These are phyloP conservation scores for Anolis carolinensis DNA, from an alignment of 2,113 vertebrate genomes.

Conservation along the genomic window DNA sequence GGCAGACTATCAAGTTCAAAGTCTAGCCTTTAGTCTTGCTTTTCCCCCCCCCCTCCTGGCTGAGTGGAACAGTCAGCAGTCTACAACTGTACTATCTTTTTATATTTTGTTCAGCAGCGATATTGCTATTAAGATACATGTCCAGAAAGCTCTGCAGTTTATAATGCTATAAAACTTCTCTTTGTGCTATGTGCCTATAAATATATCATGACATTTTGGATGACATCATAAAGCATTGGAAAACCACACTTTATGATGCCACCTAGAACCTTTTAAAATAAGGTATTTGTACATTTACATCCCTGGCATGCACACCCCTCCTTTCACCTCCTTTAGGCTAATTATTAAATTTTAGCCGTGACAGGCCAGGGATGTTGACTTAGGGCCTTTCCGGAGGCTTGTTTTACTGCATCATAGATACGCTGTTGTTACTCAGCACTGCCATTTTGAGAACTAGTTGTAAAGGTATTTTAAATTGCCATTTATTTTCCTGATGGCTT, in stretches of 20 bases:
- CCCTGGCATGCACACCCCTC: not conserved
- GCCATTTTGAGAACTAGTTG: constrained; percentile 8
- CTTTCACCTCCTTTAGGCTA: not conserved
- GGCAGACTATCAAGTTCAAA: constrained; percentile 8
- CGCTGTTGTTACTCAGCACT: constrained; percentile 2
- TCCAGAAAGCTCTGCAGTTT: constrained; percentile 31
- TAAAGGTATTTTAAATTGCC: not conserved
- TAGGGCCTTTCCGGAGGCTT: not conserved
- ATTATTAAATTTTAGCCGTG: constrained; percentile 30
- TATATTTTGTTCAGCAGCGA: constrained; percentile 24
- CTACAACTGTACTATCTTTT: constrained; percentile 1
- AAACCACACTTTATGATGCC: constrained; percentile 5
- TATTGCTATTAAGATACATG: constrained; percentile 17
- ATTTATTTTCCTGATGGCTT: constrained; percentile 15
- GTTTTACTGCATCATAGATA: constrained; percentile 9
- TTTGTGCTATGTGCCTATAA: constrained; percentile 35
- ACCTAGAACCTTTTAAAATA: constrained; percentile 24
- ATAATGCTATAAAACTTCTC: constrained; percentile 23
- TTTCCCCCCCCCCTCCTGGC: not conserved
- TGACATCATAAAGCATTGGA: constrained; percentile 31
- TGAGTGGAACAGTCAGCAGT: not conserved
- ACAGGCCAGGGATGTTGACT: constrained; percentile 1
- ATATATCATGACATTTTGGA: constrained; percentile 3
- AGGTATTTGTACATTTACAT: constrained; percentile 7
- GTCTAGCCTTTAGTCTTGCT: not conserved